phyloP scores from a whole-genome alignment of 37 sponge, comb jelly and placozoan species.

The Cliona cf. orientalis region DNA sequence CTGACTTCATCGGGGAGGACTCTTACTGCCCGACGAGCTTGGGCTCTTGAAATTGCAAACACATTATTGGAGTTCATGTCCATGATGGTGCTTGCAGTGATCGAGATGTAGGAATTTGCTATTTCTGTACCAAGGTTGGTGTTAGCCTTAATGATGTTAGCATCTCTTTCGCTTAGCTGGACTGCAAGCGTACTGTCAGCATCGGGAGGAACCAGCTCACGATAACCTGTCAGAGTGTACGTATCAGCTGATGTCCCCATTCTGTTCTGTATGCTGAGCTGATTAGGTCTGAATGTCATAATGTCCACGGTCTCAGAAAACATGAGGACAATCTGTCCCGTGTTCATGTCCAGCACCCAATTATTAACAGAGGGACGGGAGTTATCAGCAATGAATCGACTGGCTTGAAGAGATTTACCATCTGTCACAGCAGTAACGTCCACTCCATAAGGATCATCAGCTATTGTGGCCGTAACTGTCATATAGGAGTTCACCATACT shows the following conservation, averaged over 20 bases:
- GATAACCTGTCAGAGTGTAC: constrained; percentile 49
- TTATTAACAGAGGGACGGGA: constrained; percentile 42
- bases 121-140: constrained; percentile 58
- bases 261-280: constrained; percentile 46
- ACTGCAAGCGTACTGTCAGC: constrained; percentile 71
- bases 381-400: constrained; percentile 53
- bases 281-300: constrained; percentile 30
- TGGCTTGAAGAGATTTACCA: constrained; percentile 75
- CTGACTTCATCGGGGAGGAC: constrained; percentile 43
- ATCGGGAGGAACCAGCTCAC: constrained; percentile 62
- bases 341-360: constrained; percentile 75
- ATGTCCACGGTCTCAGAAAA: constrained; percentile 87
- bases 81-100: constrained; percentile 37
- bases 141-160: constrained; percentile 74
- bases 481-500: constrained; percentile 57
- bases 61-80: constrained; percentile 79
- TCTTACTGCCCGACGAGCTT: constrained; percentile 38
- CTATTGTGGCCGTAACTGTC: constrained; percentile 69
- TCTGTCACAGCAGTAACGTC: constrained; percentile 89
- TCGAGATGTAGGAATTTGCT: constrained; percentile 65
- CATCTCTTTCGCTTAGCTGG: constrained; percentile 50
- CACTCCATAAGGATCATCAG: constrained; percentile 74
- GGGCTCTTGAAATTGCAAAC: constrained; percentile 22
- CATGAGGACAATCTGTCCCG: constrained; percentile 66
- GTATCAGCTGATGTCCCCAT: constrained; percentile 20